phyloP scores from a whole-genome alignment of 2,113 vertebrate species.

The Aptenodytes forsteri region DNA sequence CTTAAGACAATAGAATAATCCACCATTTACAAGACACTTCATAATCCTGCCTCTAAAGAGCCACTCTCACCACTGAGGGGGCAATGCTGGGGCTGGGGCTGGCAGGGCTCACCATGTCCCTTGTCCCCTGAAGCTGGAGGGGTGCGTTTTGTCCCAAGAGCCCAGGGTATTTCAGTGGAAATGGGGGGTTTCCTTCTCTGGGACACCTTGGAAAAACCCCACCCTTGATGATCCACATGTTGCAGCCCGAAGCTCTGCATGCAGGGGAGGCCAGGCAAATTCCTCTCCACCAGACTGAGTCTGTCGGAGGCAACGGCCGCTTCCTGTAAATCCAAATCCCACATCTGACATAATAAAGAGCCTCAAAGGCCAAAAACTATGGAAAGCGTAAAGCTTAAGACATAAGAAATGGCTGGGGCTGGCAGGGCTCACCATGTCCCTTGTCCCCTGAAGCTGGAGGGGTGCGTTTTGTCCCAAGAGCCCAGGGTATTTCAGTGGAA shows the following conservation, averaged over 20 bases:
- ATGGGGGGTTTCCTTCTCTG: background rate
- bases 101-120: background rate
- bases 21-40: background rate
- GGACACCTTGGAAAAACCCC: background rate
- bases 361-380: too few relatives aligned
- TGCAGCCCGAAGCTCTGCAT: background rate
- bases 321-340: constrained; percentile 56
- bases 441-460: background rate
- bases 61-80: background rate
- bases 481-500: background rate
- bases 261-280: background rate
- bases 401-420: too few relatives aligned
- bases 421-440: background rate
- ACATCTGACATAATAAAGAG: constrained; percentile 59
- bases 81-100: background rate
- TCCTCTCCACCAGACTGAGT: background rate
- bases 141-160: background rate
- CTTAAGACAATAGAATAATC: background rate
- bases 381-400: too few relatives aligned
- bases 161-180: background rate
- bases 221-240: background rate
- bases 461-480: background rate
- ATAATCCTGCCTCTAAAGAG: background rate
- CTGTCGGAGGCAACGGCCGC: background rate
- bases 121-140: background rate